Base-by-base conservation (phyloP, 1,140 invertebrate species). In the Bicyclus anynana region DNA sequence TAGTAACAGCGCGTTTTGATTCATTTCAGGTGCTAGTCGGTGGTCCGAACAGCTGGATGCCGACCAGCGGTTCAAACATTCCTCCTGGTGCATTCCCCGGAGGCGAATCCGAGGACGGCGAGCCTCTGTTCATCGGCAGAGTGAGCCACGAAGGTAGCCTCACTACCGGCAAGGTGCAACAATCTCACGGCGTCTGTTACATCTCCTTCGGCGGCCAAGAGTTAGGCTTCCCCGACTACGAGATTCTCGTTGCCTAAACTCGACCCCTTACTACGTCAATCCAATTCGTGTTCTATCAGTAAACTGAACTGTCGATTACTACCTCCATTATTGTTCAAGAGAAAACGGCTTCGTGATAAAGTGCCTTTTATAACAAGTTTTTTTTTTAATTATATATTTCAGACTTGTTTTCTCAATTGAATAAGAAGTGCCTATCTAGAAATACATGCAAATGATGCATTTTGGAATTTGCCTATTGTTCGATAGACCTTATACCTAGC, bases 51-150 rank as follows among this genome's bases (percentile, higher is more conserved):
- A 86, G 89, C 17, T 95, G 94, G 94, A 81, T 94, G 14, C 89
- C 90, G 14, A 86, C 89, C 0, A 89, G 75, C 33, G 93, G 91
- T 26, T 91, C 90, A 2, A 90, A 91, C 65, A 90, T 96, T 62
- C 94, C 95, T 16, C 89, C 91, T 7, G 93, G 92, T 42, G 94
- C 95, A 1, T 83, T 95, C 59, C 92, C 93, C 4, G 94, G 90
- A 21, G 95, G 95, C 6, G 90, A 94, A 70, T 91, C 92, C 7
- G 92, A 94, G 66, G 92, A 93, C 16, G 94, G 95, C 0, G 94
- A 96, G 69, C 90, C 93, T 0, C 87, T 95, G 0, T 94, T 91
- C 71, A 80, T 94, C 17, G 94, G 94, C 12, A 91, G 93, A 48
- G 92, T 92, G 0, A 80, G 90, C 13, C 93, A 94, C 66, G 92